Evolutionary conservation across 2,113 vertebrate genomes (phyloP), one percentile per base, ranked within the genome.

Genomic region (Calyptommatus sinebrachiatus): DNA sequence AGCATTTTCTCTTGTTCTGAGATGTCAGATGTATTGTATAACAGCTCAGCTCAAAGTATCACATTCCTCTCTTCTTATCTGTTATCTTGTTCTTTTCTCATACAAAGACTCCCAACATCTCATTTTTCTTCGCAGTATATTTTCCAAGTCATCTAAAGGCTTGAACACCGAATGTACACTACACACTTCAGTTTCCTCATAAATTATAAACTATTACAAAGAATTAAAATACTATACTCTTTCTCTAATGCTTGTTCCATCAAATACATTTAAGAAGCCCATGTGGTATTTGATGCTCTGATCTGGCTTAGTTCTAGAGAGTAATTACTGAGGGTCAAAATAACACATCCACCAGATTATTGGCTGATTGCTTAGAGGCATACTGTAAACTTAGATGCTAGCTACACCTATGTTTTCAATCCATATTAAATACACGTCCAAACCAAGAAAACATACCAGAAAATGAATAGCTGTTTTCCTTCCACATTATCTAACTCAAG

Each of bases 191-290:
- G 81, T 11, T 29, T n/a, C 74, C 87, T 83, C n/a, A 73, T 73
- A 73, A 85, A 88, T 88, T 85, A 73, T 67, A 89, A 88, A 84
- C 70, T 69, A 75, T 77, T 84, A 82, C 28, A 71, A 90, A 91
- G 81, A 74, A 88, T 74, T 76, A 82, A 85, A 89, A 73, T 67
- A 83, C 41, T 53, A 48, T 88, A 73, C 35, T 26, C 61, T 63
- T 71, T 76, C 68, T 72, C 85, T 86, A 83, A 83, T 63, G 76
- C 80, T 62, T 83, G 81, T 86, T 85, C 81, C 73, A 89, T 79
- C 28, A 83, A 48, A 48, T 85, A 80, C 90, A 90, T 85, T 88
- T 85, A 89, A 31, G 83, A 85, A 0, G 0, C 71, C 18, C 31
- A 61, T 26, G 21, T 53, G 61, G 65, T 20, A 48, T 75, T 46